Base-by-base conservation (phyloP, 2,888 invertebrate genomes). In the Iphiclides podalirius region DNA sequence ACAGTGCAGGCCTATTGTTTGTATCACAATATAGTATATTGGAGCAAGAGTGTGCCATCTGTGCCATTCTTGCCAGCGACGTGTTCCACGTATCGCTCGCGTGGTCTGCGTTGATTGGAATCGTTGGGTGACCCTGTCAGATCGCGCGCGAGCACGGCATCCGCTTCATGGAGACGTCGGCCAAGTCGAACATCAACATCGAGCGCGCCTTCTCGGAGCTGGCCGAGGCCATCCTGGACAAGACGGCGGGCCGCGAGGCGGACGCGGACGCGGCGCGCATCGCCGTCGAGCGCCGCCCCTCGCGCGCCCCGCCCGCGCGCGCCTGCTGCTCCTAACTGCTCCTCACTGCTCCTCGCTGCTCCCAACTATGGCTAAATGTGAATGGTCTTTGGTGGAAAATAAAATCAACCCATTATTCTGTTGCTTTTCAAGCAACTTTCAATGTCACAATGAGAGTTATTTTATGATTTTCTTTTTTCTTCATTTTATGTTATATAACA, bases 81-180 rank as follows among this genome's bases (percentile, higher is more conserved):
- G n/a, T n/a, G n/a, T n/a, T n/a, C n/a, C n/a, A n/a, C n/a, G n/a
- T n/a, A n/a, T n/a, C n/a, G n/a, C n/a, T n/a, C n/a, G n/a, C n/a
- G n/a, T n/a, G n/a, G n/a, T n/a, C n/a, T n/a, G n/a, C n/a, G n/a
- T n/a, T n/a, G n/a, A n/a, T n/a, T n/a, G n/a, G n/a, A n/a, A n/a
- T n/a, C n/a, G n/a, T n/a, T n/a, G n/a, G n/a, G n/a, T n/a, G n/a
- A n/a, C n/a, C n/a, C n/a, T n/a, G n/a, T n/a, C 84, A 98, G 97
- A 98, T 98, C 90, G 98, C 97, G 34, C 92, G 95, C 70, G 98
- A 98, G 89, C 98, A 98, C 89, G 92, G 95, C 66, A 97, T 98
- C 79, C 92, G 96, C 60, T 98, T 98, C 90, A 95, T 98, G 95
- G 98, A 98, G 91, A 98, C 98, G 51, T 98, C 98, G 57, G 98